Conservation (phyloP, 2,797 vertebrate genomes). For the Toxotes lorentzi region DNA sequence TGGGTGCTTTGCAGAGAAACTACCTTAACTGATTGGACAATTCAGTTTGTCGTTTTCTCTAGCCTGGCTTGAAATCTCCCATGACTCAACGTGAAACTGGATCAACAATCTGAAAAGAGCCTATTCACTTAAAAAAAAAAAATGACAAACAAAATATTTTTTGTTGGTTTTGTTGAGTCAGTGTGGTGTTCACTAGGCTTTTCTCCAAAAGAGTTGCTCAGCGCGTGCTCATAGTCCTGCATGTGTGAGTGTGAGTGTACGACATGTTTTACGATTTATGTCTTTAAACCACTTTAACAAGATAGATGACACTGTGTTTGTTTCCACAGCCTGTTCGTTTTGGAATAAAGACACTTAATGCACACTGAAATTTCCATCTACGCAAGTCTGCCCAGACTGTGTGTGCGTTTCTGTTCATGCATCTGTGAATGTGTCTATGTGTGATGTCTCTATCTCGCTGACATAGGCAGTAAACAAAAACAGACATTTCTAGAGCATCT, state of each 20-base stretch:
- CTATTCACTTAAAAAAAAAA: neutral
- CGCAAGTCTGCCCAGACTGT: neutral
- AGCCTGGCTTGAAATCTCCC: neutral
- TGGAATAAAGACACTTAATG: constrained; percentile 7
- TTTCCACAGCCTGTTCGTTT: neutral
- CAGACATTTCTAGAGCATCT: constrained; percentile 66
- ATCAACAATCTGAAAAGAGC: constrained; percentile 13
- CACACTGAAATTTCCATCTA: constrained; percentile 27
- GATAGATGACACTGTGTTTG: constrained; percentile 9
- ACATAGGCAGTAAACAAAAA: constrained; percentile 57
- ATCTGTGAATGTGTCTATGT: neutral
- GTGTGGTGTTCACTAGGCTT: neutral
- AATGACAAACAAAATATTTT: neutral
- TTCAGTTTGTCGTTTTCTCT: neutral
- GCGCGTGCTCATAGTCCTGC: neutral
- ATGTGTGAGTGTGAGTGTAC: too few relatives aligned
- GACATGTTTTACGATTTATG: constrained; percentile 4
- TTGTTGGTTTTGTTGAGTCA: constrained; percentile 2
- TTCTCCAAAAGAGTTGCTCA: neutral
- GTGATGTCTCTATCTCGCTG: constrained; percentile 46
- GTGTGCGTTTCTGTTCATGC: neutral
- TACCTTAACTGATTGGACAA: neutral
- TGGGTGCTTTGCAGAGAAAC: neutral
- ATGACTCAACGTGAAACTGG: constrained; percentile 2
- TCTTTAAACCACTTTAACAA: constrained; percentile 32